Evolutionary conservation across 2,888 invertebrate genomes (phyloP).

Genomic region (Stenchaetothrips biformis): DNA sequence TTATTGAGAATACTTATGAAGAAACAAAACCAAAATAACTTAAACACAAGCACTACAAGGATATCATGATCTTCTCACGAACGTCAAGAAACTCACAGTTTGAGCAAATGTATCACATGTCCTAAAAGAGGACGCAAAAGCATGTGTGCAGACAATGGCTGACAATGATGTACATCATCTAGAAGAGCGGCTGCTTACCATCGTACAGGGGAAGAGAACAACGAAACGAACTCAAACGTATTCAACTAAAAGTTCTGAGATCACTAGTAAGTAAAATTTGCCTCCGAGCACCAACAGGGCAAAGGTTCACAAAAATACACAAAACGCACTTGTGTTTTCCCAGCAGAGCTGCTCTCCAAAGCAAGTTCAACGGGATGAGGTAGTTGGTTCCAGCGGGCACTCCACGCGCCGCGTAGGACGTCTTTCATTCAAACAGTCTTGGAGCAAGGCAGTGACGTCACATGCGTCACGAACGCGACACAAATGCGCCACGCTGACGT

Average conservation of each 20-base stretch:
- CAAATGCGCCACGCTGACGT: background rate
- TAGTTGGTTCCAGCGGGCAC: background rate
- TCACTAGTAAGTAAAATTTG: constrained; percentile 3
- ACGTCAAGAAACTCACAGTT: background rate
- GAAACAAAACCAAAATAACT: too few relatives aligned
- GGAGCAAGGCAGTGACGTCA: too few relatives aligned
- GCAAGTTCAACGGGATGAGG: background rate
- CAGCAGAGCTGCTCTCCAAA: too few relatives aligned
- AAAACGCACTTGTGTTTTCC: background rate
- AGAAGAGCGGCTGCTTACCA: too few relatives aligned
- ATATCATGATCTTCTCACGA: too few relatives aligned
- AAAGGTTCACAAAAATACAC: background rate
- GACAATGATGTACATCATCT: too few relatives aligned
- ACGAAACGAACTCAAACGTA: background rate
- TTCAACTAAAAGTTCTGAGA: background rate
- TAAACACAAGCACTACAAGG: too few relatives aligned
- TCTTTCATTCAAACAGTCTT: too few relatives aligned
- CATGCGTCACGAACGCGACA: too few relatives aligned
- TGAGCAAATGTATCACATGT: constrained; percentile 19
- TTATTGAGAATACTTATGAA: too few relatives aligned
- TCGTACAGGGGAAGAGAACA: background rate
- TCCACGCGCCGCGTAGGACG: too few relatives aligned
- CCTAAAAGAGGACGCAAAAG: background rate
- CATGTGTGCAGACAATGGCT: background rate
- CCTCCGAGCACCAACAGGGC: background rate